These are phyloP conservation scores for Manis javanica DNA, from an alignment of 2,797 vertebrate species.

Conservation along the genomic window DNA sequence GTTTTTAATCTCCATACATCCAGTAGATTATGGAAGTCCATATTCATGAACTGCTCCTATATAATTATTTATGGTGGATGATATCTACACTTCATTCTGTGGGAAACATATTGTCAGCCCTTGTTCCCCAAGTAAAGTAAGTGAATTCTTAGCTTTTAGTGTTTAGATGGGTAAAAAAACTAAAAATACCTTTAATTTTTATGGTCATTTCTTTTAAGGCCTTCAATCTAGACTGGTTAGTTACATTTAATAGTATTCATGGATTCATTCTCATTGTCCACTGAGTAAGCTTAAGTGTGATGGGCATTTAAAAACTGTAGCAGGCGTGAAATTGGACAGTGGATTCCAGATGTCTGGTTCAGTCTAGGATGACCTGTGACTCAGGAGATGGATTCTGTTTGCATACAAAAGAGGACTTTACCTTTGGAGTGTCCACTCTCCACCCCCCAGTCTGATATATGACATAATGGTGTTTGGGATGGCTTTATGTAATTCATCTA, in stretches of 20 bases:
- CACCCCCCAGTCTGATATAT: neutral
- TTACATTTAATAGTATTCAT: neutral
- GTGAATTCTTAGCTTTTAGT: neutral
- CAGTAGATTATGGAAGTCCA: neutral
- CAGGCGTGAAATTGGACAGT: neutral
- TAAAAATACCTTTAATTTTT: neutral
- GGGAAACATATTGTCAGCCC: neutral
- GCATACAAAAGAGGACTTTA: neutral
- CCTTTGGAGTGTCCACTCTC: too few species aligned
- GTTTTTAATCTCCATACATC: neutral
- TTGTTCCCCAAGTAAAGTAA: neutral
- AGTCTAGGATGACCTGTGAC: neutral
- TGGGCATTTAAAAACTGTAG: neutral
- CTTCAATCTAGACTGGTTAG: neutral
- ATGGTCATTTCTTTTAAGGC: neutral
- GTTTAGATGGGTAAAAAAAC: conserved; percentile 2
- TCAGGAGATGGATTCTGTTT: neutral
- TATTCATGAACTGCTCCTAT: neutral
- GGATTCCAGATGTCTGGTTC: neutral
- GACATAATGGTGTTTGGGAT: neutral
- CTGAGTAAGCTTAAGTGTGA: neutral
- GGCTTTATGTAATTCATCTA: neutral
- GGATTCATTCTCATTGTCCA: neutral
- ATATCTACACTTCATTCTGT: neutral
- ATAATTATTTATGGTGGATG: neutral